These are phyloP conservation scores for Cyclina sinensis DNA, from an alignment of 1,140 invertebrate genomes.

Conservation along the genomic window DNA sequence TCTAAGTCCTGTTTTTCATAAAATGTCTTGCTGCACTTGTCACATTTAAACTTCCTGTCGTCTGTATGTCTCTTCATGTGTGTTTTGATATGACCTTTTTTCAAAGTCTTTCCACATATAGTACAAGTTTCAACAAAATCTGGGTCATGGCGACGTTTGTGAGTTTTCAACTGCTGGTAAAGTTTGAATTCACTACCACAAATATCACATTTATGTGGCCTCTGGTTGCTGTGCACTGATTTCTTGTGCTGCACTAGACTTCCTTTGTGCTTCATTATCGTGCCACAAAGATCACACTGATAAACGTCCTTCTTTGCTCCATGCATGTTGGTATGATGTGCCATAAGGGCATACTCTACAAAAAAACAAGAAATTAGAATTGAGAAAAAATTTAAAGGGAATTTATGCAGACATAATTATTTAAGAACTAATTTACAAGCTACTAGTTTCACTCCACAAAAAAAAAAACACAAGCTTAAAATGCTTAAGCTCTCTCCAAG, in stretches of 20 bases:
- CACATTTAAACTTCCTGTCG: background rate
- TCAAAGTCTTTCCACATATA: conserved; percentile 23
- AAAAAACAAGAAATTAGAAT: too few species aligned
- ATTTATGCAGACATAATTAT: too few species aligned
- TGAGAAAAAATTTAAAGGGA: too few species aligned
- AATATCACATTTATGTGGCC: conserved; percentile 4
- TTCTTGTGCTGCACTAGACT: conserved; percentile 40
- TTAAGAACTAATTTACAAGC: too few species aligned
- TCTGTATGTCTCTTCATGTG: conserved; percentile 30
- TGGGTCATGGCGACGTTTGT: conserved; percentile 12
- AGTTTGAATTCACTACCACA: conserved; percentile 13
- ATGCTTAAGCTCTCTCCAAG: too few species aligned
- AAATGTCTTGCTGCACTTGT: conserved; percentile 7
- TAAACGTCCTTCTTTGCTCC: background rate
- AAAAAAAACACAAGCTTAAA: too few species aligned
- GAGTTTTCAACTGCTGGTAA: conserved; percentile 19
- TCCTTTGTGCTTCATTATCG: background rate
- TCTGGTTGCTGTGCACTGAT: background rate
- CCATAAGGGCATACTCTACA: background rate
- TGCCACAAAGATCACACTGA: conserved; percentile 38
- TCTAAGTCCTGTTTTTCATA: conserved; percentile 31
- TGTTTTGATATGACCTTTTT: conserved; percentile 11
- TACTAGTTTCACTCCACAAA: too few species aligned
- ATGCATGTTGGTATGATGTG: conserved; percentile 14
- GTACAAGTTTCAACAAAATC: conserved; percentile 17